A percentile compares a stretch with the other conserved stretches of the same genome.
phyloP scores from a whole-genome alignment of 2,797 vertebrate species.

The Manis javanica region DNA sequence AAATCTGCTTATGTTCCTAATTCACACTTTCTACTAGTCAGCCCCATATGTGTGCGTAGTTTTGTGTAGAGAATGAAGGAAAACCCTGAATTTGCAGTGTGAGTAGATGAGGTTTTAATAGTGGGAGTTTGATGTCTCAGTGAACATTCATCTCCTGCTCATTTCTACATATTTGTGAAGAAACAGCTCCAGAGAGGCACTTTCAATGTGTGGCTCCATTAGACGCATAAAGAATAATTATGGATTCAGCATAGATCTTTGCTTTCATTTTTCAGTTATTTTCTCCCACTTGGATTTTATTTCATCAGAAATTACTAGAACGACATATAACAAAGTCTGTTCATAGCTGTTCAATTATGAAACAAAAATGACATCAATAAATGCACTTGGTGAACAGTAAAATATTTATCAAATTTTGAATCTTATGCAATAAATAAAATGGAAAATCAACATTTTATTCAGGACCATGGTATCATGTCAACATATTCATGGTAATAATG shows the following conservation, averaged over 20 bases:
- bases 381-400: neutral
- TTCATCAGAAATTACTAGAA: constrained; percentile 34
- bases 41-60: neutral
- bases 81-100: neutral
- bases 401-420: neutral
- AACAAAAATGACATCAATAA: neutral
- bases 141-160: neutral
- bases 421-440: neutral
- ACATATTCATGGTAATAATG: neutral
- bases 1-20: neutral
- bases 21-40: neutral
- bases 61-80: neutral
- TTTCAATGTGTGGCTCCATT: neutral
- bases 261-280: neutral
- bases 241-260: neutral
- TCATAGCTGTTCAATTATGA: neutral
- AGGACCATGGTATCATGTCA: neutral
- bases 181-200: neutral
- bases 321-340: neutral
- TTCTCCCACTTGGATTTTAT: neutral
- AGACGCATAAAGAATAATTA: neutral
- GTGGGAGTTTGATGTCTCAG: neutral
- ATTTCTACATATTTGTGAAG: neutral
- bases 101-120: neutral
- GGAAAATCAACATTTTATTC: neutral